Evolutionary conservation across 2,797 vertebrate species (phyloP), one percentile per base, ranked within the genome.

Genomic region (Sebastes cheni): DNA sequence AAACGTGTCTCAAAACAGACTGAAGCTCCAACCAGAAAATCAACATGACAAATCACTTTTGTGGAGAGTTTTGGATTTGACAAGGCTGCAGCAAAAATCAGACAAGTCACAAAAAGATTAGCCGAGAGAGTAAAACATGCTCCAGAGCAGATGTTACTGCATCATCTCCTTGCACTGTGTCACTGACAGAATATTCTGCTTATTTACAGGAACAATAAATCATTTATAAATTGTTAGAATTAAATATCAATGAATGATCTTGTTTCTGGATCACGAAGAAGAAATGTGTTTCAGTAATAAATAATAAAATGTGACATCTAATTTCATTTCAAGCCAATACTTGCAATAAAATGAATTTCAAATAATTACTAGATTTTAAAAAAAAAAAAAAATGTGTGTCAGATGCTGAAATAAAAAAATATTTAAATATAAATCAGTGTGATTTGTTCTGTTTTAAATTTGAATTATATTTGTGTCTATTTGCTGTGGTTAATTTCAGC

Each of bases 401-500:
- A 50, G 56, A 61, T 3, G 6, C 14, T 50, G 34, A 27, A 30
- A 62, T 66, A n/a, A n/a, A 60, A 39, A 22, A 14, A 39, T 22
- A 50, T 16, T 22, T 50, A 6, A 54, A 46, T 50, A 12, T 11
- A 50, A 46, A 56, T 61, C 0, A 3, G 18, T 23, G 14, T 22
- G 4, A 9, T 76, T 75, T 42, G 4, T 23, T 29, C 2, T 52
- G 22, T 71, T 74, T 60, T 8, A 54, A 23, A 39, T 59, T 76
- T 23, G 4, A 13, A 72, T 72, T 56, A 3, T 50, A 4, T 55
- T 42, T 39, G 5, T 30, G 56, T 61, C 18, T 30, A n/a, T 72
- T 27, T 30, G 66, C 68, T 66, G 58, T 4, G 22, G 65, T 72
- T 67, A 70, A 81, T 79, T 82, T 81, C 30, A 56, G 61, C n/a